Evolutionary conservation across 2,888 invertebrate species (phyloP).

Genomic region (Sinhomidia bicolor): DNA sequence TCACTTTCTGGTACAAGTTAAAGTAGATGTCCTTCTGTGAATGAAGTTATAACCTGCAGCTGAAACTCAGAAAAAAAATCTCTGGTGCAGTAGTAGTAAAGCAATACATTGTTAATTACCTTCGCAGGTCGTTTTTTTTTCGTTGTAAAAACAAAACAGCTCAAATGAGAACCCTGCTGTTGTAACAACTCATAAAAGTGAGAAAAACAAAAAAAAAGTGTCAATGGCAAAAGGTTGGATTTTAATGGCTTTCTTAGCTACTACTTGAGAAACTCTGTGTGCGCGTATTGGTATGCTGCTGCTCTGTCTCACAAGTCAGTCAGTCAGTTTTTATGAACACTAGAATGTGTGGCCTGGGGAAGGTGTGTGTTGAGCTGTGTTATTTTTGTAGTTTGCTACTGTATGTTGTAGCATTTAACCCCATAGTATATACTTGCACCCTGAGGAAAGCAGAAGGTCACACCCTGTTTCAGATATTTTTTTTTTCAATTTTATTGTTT

Average conservation of each 20-base stretch:
- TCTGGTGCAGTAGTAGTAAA: no score
- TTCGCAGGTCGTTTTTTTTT: slow-evolving; percentile 31
- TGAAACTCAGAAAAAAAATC: no score
- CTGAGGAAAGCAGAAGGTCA: slow-evolving; percentile 50
- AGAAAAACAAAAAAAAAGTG: slow-evolving; percentile 72
- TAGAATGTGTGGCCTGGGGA: slow-evolving; percentile 29
- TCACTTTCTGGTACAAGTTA: no score
- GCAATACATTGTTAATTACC: slow-evolving; percentile 18
- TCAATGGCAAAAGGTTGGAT: slow-evolving; percentile 63
- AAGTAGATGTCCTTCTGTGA: no score
- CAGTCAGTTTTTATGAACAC: background rate
- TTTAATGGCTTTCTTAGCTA: slow-evolving; percentile 51
- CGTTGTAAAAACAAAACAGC: slow-evolving; percentile 58
- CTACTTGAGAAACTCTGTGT: background rate
- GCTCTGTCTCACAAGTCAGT: no score
- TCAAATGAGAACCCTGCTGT: slow-evolving; percentile 60
- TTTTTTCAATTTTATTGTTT: background rate
- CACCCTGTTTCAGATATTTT: slow-evolving; percentile 41
- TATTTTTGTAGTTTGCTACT: slow-evolving; percentile 47
- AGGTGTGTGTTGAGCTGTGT: background rate
- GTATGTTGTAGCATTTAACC: slow-evolving; percentile 49
- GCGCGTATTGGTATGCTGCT: background rate
- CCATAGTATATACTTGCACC: background rate
- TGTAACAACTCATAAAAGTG: slow-evolving; percentile 67
- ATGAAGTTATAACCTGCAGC: no score